A percentile compares a stretch with the other conserved stretches of the same genome.
Conservation (phyloP, 2,888 invertebrate genomes). For the Calliphora vomitoria region DNA sequence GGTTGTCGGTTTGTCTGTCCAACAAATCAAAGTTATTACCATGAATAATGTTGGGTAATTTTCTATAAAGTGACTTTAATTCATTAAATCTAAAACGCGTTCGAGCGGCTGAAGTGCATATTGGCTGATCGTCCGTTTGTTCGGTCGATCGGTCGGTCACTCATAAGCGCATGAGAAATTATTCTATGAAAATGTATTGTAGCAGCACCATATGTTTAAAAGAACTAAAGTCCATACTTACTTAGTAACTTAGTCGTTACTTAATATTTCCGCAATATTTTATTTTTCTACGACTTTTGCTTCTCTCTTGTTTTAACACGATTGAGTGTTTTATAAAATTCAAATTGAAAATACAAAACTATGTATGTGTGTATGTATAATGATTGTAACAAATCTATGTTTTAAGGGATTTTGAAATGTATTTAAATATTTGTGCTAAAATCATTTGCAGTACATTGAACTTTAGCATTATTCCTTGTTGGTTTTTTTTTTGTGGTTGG, state of each 20-base stretch:
- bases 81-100: slow-evolving; percentile 52
- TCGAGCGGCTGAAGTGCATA: background rate
- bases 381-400: slow-evolving; percentile 3
- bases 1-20: background rate
- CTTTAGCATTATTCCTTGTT: slow-evolving; percentile 18
- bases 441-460: slow-evolving; percentile 59
- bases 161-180: background rate
- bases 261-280: background rate
- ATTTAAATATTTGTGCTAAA: background rate
- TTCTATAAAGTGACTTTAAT: slow-evolving; percentile 62
- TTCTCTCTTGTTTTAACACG: background rate
- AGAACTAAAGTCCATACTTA: background rate
- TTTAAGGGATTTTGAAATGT: background rate
- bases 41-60: slow-evolving; percentile 47
- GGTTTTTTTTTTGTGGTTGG: slow-evolving; percentile 1
- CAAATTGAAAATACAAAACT: background rate
- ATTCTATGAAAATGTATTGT: background rate
- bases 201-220: background rate
- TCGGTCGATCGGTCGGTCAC: background rate
- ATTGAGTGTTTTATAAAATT: background rate
- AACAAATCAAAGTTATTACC: slow-evolving; percentile 20
- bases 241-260: background rate
- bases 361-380: no score
- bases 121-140: background rate
- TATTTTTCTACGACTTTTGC: background rate